Conservation (phyloP, 2,888 invertebrate genomes). For the Cheilosia impressa region DNA sequence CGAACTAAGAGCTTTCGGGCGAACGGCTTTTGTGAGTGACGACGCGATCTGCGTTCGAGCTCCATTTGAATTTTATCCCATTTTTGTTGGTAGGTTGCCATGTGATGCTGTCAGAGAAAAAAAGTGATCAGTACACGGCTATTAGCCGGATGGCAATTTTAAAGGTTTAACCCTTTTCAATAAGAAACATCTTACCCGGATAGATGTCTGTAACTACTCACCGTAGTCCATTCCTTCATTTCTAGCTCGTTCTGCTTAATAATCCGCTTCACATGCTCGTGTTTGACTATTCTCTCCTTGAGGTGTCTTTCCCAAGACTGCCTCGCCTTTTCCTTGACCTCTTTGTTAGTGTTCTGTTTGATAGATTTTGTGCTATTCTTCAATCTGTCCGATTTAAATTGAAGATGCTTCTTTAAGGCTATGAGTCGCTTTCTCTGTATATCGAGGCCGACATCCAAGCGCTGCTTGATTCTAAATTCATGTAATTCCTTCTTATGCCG, state of each 20-base stretch:
- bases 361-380: conserved; percentile 78
- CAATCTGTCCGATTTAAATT: conserved; percentile 80
- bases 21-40: conserved; percentile 31
- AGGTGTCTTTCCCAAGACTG: conserved; percentile 80
- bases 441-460: conserved; percentile 78
- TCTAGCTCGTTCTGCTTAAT: conserved; percentile 69
- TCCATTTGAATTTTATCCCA: conserved; percentile 78
- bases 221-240: conserved; percentile 78
- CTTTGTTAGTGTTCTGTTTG: conserved; percentile 41
- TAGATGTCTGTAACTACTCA: conserved; percentile 24
- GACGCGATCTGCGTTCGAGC: conserved; percentile 72
- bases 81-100: conserved; percentile 76
- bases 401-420: conserved; percentile 80
- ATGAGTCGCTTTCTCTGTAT: conserved; percentile 80
- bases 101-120: conserved; percentile 73
- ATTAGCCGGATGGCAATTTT: no score
- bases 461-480: conserved; percentile 78
- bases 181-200: no score
- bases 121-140: no score
- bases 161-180: no score
- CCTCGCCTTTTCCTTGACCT: conserved; percentile 77
- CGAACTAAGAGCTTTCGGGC: background rate
- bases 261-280: conserved; percentile 76
- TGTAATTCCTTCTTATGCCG: conserved; percentile 79
- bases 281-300: conserved; percentile 79